Evolutionary conservation across 2,113 vertebrate species (phyloP), one percentile per base, ranked within the genome.

Genomic region (Brachyistius frenatus): DNA sequence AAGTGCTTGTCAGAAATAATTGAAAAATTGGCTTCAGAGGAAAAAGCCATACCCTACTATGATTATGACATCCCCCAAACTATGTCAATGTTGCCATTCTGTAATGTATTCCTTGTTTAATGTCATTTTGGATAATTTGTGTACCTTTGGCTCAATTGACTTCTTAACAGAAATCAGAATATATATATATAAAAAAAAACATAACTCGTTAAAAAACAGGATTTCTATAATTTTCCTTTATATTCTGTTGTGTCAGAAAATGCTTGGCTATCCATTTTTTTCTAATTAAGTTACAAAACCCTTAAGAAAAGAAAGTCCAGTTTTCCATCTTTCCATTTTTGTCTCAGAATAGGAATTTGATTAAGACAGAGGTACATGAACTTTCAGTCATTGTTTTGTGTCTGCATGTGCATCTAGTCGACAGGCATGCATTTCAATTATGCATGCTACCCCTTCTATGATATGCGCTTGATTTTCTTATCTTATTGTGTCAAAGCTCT

Each of bases 401-500:
- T 58, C 11, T 83, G 67, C 56, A 76, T 80, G 67, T 57, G 13
- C 35, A 49, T 66, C 67, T 50, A 49, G 50, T 37, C 44, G 58
- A 67, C 54, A 55, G 57, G 71, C 73, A 80, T 88, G 83, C 23
- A 76, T 78, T 73, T 39, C 15, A 73, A 54, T 39, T 52, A 76
- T 82, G 81, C 81, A 78, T 82, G 78, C 49, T 53, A 2, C 14
- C 5, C 15, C 2, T 5, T 9, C 32, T 76, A 0, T 39, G 52
- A 63, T 39, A 58, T 72, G 35, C 11, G 36, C 60, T 77, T 13
- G 39, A 31, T 58, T 52, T 10, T 41, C 75, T 64, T 61, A 33
- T 33, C 15, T 69, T 69, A 32, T 76, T 63, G 32, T 61, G 65
- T 82, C 47, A 56, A 23, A 57, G 49, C 32, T 68, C 4, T 37